Evolutionary conservation across 2,113 vertebrate species (phyloP), one percentile per base, ranked within the genome.

Genomic region (Ammodytes dubius): DNA sequence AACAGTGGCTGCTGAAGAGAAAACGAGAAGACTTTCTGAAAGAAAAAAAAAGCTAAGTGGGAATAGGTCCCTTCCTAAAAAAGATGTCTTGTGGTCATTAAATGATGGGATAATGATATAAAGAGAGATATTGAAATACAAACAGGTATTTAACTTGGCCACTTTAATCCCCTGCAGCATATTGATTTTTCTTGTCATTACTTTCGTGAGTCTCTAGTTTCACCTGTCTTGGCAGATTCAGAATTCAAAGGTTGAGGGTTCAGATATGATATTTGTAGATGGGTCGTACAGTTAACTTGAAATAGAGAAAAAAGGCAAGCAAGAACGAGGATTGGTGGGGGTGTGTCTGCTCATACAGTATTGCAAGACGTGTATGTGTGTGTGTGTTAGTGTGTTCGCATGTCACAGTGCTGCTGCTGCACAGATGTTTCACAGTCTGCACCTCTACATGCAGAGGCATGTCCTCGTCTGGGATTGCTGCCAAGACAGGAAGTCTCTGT

Each of bases 351-450:
- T 35, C 57, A 49, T 58, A 37, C 11, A 66, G 13, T 71, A 65
- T 49, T 81, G 42, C 19, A 77, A 78, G 69, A 49, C 63, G 50
- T 77, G 40, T 84, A 4, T 50, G 19, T 40, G 19, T 70, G 72
- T 47, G 53, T 70, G 8, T 39, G 57, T 58, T 27, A 27, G 35
- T 71, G 66, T 95, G 92, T 92, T 94, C 88, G 87, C 94, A 93
- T 89, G 90, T 94, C 89, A 81, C 88, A 94, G 60, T 52, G 82
- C 83, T 87, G 82, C 83, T 87, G 57, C 86, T 75, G 83, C 92
- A 95, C 96, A 98, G 96, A 96, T 97, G 96, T 96, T 97, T 96
- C 87, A 89, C 65, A 95, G 95, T 96, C 95, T 96, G 93, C 87
- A 96, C 91, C 92, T 96, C 95, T 93, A 89, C 92, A 83, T 95